These are phyloP conservation scores for Bombus balteatus DNA, from an alignment of 1,140 invertebrate species.

Conservation along the genomic window DNA sequence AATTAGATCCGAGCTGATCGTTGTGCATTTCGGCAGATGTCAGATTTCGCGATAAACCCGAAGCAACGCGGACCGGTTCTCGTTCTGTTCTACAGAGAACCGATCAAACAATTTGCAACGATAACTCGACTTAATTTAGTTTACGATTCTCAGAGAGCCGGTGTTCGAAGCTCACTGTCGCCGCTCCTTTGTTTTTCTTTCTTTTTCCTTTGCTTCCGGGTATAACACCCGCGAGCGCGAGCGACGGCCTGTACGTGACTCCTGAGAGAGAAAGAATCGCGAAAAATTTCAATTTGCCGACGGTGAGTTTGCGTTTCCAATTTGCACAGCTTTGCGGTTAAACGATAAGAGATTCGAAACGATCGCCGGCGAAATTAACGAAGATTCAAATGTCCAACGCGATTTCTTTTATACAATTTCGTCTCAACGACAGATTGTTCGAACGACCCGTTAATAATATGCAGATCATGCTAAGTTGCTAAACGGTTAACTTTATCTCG, in stretches of 20 bases:
- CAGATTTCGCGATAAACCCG: conserved; percentile 69
- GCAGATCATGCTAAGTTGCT: neutral
- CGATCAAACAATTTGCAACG: neutral
- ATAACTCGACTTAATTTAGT: conserved; percentile 10
- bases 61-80: too few species aligned
- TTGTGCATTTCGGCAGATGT: conserved; percentile 70
- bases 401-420: too few species aligned
- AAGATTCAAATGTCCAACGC: neutral
- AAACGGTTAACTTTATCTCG: neutral
- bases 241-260: neutral
- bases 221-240: fast-evolving
- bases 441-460: too few species aligned
- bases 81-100: too few species aligned
- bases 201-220: neutral
- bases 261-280: neutral
- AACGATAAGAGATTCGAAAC: neutral
- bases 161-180: too few species aligned
- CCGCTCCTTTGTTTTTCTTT: neutral
- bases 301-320: conserved; percentile 4
- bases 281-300: conserved; percentile 17
- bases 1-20: conserved; percentile 44
- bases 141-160: too few species aligned
- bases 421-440: neutral
- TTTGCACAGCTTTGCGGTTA: neutral
- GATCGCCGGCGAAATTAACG: neutral